These are phyloP conservation scores for Sylvicola cinctus DNA, from an alignment of 2,888 invertebrate genomes.

Conservation along the genomic window DNA sequence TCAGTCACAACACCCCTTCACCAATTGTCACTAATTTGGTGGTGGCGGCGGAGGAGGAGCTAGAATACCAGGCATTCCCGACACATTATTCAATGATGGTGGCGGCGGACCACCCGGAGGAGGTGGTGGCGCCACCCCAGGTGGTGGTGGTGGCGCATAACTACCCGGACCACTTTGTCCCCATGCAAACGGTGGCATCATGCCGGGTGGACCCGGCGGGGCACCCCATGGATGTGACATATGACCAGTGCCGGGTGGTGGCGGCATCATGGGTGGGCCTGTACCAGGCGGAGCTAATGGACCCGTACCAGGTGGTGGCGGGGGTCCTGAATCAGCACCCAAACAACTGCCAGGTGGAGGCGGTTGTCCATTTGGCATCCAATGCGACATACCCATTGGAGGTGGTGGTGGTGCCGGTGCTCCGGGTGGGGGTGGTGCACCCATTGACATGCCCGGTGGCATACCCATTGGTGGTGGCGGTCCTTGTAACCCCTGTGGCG, in stretches of 20 bases:
- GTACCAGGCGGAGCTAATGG: slow-evolving; percentile 11
- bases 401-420: slow-evolving; percentile 25
- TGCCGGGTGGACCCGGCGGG: slow-evolving; percentile 5
- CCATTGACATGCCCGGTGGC: slow-evolving; percentile 27
- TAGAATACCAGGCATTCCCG: slow-evolving; percentile 28
- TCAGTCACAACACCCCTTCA: no score
- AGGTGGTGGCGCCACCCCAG: slow-evolving; percentile 29
- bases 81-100: slow-evolving; percentile 31
- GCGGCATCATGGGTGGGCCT: slow-evolving; percentile 20
- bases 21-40: slow-evolving; percentile 15
- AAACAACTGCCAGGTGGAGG: slow-evolving; percentile 25
- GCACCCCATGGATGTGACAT: slow-evolving; percentile 7
- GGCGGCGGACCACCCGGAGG: slow-evolving; percentile 29
- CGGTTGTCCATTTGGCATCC: slow-evolving; percentile 33
- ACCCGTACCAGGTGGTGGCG: slow-evolving; percentile 4
- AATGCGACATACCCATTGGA: slow-evolving; percentile 21
- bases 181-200: slow-evolving; percentile 15
- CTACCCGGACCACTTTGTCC: slow-evolving; percentile 11
- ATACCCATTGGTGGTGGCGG: slow-evolving; percentile 27
- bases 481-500: slow-evolving; percentile 22
- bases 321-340: slow-evolving; percentile 9
- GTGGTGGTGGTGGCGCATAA: slow-evolving; percentile 18
- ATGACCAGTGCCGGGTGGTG: slow-evolving; percentile 20
- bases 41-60: slow-evolving; percentile 53
- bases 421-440: slow-evolving; percentile 24